These are phyloP conservation scores for Chanos chanos DNA, from an alignment of 2,797 vertebrate species.

Conservation along the genomic window DNA sequence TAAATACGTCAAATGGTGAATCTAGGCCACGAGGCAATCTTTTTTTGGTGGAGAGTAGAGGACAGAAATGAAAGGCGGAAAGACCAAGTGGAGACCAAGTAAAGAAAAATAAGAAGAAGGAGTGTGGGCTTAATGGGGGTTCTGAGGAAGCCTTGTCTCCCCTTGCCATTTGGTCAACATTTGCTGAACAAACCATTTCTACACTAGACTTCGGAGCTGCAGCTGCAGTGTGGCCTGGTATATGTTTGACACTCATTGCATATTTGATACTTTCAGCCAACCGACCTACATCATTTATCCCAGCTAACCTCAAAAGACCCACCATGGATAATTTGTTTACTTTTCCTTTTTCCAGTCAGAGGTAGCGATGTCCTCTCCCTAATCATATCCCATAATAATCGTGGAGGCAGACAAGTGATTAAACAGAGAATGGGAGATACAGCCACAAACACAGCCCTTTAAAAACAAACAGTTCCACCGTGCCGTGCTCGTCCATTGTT, in stretches of 20 bases:
- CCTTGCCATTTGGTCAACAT: background rate
- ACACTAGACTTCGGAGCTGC: no score
- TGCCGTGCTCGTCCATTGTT: slow-evolving; percentile 42
- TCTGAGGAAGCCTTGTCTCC: no score
- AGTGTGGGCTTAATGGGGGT: background rate
- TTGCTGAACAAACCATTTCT: background rate
- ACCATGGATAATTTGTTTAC: no score
- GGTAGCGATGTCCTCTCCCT: no score
- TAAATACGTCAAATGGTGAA: slow-evolving; percentile 42
- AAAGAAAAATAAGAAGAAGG: background rate
- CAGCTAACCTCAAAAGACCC: no score
- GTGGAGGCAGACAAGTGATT: background rate
- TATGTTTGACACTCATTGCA: no score
- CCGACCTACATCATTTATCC: no score
- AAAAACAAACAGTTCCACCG: slow-evolving; percentile 41
- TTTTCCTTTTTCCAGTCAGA: background rate
- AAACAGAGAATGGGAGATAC: slow-evolving; percentile 4
- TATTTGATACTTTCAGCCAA: no score
- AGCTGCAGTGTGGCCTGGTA: no score
- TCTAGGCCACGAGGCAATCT: slow-evolving; percentile 37
- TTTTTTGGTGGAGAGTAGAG: slow-evolving; percentile 9
- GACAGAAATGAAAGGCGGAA: slow-evolving; percentile 16
- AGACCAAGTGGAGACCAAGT: slow-evolving; percentile 8
- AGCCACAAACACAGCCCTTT: slow-evolving; percentile 16
- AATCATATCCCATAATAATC: no score